Evolutionary conservation across 2,888 invertebrate genomes (phyloP), one percentile per base, ranked within the genome.

Genomic region (Megalurothrips usitatus): DNA sequence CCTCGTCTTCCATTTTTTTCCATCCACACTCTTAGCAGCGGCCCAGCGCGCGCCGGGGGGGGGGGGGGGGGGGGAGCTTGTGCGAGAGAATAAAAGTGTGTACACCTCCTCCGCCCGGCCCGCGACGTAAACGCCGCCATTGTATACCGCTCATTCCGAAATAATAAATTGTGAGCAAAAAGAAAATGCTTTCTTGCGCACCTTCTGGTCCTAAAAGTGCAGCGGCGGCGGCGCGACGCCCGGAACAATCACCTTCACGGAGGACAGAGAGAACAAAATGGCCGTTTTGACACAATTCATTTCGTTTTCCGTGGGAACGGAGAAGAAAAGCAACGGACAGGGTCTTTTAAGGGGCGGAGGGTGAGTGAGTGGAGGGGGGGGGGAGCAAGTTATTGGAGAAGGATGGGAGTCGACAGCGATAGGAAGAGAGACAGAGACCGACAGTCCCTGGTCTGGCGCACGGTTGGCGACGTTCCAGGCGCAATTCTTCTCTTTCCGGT

Each of bases 401-500:
- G 12, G 58, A 58, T 17, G 14, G 58, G 17, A n/a, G 12, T 17
- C 17, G 58, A 58, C 19, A 58, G 58, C 17, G 58, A 58, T 17
- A 58, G 58, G n/a, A n/a, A 58, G 58, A 58, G 58, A 58, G 58
- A 58, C 19, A 58, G 58, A 58, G 58, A 58, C 14, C 17, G 58
- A 58, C 19, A 58, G 58, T 6, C 19, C 6, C 6, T 6, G 58
- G n/a, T 10, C 11, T 17, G 17, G 14, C 68, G 68, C 68, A 11
- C 23, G 68, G 68, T 26, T 75, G 68, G 68, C 68, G 23, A 26
- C 68, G 68, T 26, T 75, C 68, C 68, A 75, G 23, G 26, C 68
- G 68, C 68, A 75, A 75, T 75, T 75, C 68, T 75, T 75, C 68
- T 26, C 26, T 26, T 75, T 75, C 68, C 68, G 68, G 68, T 23